These are phyloP conservation scores for Elaeidobius kamerunicus DNA, from an alignment of 2,888 invertebrate genomes.

Conservation along the genomic window DNA sequence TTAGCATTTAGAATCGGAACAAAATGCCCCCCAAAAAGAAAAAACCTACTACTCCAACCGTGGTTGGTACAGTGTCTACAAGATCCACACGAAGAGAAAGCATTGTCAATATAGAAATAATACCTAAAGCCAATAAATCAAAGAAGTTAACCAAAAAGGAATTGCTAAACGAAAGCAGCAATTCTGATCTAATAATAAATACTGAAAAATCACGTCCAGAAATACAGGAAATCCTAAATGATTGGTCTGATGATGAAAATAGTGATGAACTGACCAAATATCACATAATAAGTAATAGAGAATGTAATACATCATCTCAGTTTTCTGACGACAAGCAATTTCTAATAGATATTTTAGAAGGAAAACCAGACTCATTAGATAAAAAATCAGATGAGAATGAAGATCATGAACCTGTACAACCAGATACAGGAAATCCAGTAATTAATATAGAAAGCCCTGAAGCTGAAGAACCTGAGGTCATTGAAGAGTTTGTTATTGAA, in stretches of 20 bases:
- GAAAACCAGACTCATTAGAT: conserved; percentile 7
- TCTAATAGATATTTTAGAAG: conserved; percentile 31
- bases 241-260: conserved; percentile 38
- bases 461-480: conserved; percentile 21
- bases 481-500: conserved; percentile 30
- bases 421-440: conserved; percentile 11
- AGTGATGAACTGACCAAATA: too few relatives aligned
- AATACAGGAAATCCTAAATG: conserved; percentile 32
- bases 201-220: conserved; percentile 26
- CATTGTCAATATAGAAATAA: conserved; percentile 38
- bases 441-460: conserved; percentile 19
- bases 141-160: conserved; percentile 6
- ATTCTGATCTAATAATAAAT: too few relatives aligned
- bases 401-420: background rate
- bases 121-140: conserved; percentile 26
- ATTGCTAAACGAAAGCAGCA: too few relatives aligned
- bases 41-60: conserved; percentile 33
- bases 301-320: too few relatives aligned
- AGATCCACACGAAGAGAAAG: conserved; percentile 38
- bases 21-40: conserved; percentile 41
- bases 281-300: too few relatives aligned
- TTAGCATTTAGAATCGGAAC: background rate
- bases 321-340: conserved; percentile 26
- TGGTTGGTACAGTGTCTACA: conserved; percentile 40
- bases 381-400: background rate